Base-by-base conservation (phyloP, 2,113 vertebrate genomes). In the Danionella cerebrum region DNA sequence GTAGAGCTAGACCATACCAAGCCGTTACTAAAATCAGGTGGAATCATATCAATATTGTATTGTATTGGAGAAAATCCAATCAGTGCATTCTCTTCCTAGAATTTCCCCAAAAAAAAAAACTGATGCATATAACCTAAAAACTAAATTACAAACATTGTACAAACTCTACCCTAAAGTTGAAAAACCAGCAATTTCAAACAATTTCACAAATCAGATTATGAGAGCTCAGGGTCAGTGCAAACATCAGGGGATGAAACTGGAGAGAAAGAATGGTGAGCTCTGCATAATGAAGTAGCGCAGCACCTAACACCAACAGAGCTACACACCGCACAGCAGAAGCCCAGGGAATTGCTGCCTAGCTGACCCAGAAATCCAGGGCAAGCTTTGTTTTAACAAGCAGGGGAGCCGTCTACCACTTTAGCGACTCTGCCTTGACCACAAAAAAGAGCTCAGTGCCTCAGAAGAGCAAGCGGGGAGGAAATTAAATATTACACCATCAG, bases 311-410 rank as follows among this genome's bases (percentile, higher is more conserved):
- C 53, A 62, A 69, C 59, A 72, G 62, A 73, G 63, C 79, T 73
- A 41, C 51, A 64, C 82, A 71, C 70, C 71, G 73, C 77, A 70
- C 76, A 67, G 77, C 80, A 84, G 81, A 73, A 81, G 82, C 73
- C 71, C 6, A 62, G 81, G 80, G 83, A 87, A 85, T 87, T 84
- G 82, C 80, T 78, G 78, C 83, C 75, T 77, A 80, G 84, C 80
- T 89, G 87, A 90, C 86, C 86, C 84, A 86, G 78, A 86, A 89
- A 86, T 87, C 82, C 80, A 81, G 80, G 86, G 82, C 83, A 82
- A 87, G 85, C 85, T 87, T 83, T 87, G 84, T 89, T 87, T 89
- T 86, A 87, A 88, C 84, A 88, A 87, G 86, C 80, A 67, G 76
- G 77, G 72, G 76, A 83, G 81, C 77, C 80, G 85, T 85, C 83